Percentiles rank a stretch among this genome's conserved stretches.
phyloP scores from a whole-genome alignment of 2,888 invertebrate species.

The Papilio elwesi region DNA sequence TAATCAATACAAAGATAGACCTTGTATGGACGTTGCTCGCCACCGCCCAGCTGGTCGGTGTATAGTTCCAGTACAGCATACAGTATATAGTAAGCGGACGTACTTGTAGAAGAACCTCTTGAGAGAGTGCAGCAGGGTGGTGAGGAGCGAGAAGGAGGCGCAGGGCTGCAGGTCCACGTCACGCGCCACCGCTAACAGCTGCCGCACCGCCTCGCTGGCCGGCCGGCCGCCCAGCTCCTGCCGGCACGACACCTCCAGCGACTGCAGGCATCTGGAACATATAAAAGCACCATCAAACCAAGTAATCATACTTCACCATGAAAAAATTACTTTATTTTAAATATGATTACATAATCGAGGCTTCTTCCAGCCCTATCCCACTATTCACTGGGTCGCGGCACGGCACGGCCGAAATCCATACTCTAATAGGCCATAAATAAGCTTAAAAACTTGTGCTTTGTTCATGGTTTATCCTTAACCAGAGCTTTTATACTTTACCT shows the following conservation, averaged over 20 bases:
- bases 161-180: conserved; percentile 86
- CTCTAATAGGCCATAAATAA: no score
- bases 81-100: conserved; percentile 33
- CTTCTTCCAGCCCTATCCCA: no score
- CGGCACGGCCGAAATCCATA: no score
- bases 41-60: conserved; percentile 59
- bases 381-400: no score
- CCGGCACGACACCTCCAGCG: conserved; percentile 67
- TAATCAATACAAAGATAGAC: no score
- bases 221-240: conserved; percentile 67
- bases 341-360: no score
- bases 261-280: conserved; percentile 67
- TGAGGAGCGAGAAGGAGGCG: conserved; percentile 68
- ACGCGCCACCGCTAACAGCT: conserved; percentile 89
- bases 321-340: no score
- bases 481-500: no score
- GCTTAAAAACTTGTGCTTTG: no score
- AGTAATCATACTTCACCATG: no score
- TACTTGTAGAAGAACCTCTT: conserved; percentile 67
- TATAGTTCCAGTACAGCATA: background rate
- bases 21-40: conserved; percentile 48
- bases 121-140: conserved; percentile 65
- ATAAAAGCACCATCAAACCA: no score
- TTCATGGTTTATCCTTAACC: no score
- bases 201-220: conserved; percentile 87